Base-by-base conservation (phyloP, 2,888 invertebrate genomes). In the Zootermopsis nevadensis region DNA sequence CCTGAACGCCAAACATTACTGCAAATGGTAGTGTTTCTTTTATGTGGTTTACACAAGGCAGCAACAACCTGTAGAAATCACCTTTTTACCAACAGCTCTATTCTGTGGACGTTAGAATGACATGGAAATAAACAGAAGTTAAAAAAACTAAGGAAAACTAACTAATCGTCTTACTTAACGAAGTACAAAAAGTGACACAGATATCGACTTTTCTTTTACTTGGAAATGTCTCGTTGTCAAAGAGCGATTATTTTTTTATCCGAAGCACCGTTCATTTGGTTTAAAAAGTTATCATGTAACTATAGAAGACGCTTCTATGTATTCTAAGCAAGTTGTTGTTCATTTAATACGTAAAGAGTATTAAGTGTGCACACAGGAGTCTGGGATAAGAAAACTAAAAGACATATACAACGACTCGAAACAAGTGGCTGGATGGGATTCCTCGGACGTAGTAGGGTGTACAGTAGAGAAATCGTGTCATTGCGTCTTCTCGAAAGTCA, bases 381-480 rank as follows among this genome's bases (percentile, higher is more conserved):
- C 48, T 15, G 27, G 27, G 60, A 27, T 27, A 60, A 60, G 60
- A 60, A 60, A 60, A 60, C 60, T 22, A 69, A 33, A 69, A 69
- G 33, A 69, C 22, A 69, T 33, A 10, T 1, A 69, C 31, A 69
- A 69, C 69, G 22, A 19, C 8, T 33, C 33, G 31, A 8, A 69
- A 33, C 33, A 69, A 69, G 69, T 33, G 22, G 30, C 69, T 33
- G 31, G 69, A 69, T 69, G 31, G 22, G 69, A 69, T 69, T 69
- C 33, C 31, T 33, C 10, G 31, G 12, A 30, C 19, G 31, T 33
- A 30, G 24, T 27, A 30, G 66, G 66, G 66, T 66, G 66, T 66
- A 66, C 33, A 31, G 31, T 31, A 69, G 69, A 69, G 69, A 69
- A 69, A 69, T 30, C 69, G 69, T 69, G 33, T 60, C 60, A 60